phyloP scores from a whole-genome alignment of 2,797 vertebrate genomes.

The Glyptemys insculpta region DNA sequence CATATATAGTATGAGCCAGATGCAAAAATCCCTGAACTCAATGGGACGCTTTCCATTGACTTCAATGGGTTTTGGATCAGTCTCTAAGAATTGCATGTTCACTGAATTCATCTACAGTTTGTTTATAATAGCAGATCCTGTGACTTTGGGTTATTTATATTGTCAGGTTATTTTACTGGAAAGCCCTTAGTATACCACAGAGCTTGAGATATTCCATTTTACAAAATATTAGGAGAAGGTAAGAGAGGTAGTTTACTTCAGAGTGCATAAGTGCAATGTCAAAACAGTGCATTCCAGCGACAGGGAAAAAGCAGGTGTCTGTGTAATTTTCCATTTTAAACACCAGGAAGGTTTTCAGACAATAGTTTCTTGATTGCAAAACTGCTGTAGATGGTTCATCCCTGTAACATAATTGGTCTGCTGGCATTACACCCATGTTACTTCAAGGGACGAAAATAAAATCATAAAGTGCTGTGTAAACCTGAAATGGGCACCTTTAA shows the following conservation, averaged over 20 bases:
- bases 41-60: neutral
- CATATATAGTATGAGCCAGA: neutral
- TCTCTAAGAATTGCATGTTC: neutral
- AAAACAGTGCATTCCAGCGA: neutral
- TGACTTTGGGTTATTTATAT: neutral
- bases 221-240: neutral
- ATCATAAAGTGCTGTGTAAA: constrained; percentile 75
- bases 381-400: constrained; percentile 34
- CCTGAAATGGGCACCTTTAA: constrained; percentile 77
- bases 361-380: constrained; percentile 54
- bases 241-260: neutral
- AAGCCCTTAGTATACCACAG: neutral
- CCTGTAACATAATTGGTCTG: constrained; percentile 71
- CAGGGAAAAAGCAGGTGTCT: constrained; percentile 14
- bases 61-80: neutral
- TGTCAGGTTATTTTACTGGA: neutral
- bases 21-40: neutral
- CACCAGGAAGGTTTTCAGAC: constrained; percentile 51
- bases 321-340: constrained; percentile 53
- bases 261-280: neutral
- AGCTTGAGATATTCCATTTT: neutral
- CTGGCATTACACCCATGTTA: constrained; percentile 72
- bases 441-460: constrained; percentile 76
- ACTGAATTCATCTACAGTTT: neutral
- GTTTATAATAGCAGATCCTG: neutral